Conservation (phyloP, 2,888 invertebrate species). For the Epinotia brunnichana region DNA sequence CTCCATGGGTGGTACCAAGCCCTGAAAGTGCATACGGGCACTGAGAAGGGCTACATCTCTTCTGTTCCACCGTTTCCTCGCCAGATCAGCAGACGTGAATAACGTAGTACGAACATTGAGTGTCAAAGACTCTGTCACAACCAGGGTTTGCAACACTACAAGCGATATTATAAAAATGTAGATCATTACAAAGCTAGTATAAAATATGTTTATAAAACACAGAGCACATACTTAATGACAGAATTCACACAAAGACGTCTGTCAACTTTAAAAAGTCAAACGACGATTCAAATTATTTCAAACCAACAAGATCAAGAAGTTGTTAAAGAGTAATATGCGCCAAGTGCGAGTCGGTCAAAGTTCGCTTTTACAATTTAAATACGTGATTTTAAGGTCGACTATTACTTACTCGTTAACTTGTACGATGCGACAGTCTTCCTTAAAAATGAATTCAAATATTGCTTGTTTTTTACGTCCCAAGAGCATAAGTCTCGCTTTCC, state of each 20-base stretch:
- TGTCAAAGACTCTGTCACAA: constrained; percentile 21
- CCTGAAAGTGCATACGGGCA: constrained; percentile 66
- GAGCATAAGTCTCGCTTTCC: no score
- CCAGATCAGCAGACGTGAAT: constrained; percentile 58
- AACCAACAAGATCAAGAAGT: background rate
- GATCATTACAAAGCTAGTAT: constrained; percentile 55
- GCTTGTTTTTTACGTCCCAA: no score
- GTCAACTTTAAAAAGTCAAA: background rate
- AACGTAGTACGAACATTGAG: constrained; percentile 71
- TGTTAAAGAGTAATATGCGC: no score
- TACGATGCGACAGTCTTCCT: no score
- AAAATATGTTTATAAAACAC: constrained; percentile 71
- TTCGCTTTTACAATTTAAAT: no score
- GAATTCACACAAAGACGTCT: constrained; percentile 17
- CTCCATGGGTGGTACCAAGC: constrained; percentile 60
- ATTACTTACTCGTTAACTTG: no score
- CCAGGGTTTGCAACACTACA: constrained; percentile 25
- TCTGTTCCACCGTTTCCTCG: constrained; percentile 59
- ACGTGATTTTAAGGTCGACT: no score
- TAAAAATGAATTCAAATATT: no score
- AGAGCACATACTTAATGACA: constrained; percentile 49
- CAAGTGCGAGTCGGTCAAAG: no score
- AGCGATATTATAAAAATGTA: constrained; percentile 51
- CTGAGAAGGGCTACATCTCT: constrained; percentile 59
- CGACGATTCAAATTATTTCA: no score